Conservation (phyloP, 2,797 vertebrate species). For the Phataginus tricuspis region DNA sequence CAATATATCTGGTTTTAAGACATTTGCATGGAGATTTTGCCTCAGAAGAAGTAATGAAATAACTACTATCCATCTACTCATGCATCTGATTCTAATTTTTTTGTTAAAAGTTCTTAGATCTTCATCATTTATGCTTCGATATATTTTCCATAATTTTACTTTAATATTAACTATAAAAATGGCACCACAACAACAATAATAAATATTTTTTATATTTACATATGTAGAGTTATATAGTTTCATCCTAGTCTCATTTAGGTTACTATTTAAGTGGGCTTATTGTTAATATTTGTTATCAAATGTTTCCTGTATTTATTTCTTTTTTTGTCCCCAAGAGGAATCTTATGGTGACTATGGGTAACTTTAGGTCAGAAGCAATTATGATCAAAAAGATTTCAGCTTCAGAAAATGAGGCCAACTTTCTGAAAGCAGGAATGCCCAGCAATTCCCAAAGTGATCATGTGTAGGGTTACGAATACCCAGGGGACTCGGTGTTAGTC, state of each 20-base stretch:
- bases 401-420: constrained; percentile 26
- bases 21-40: not conserved
- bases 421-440: constrained; percentile 1
- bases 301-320: not conserved
- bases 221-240: not conserved
- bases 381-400: constrained; percentile 48
- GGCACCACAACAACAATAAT: not conserved
- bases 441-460: not conserved
- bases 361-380: constrained; percentile 58
- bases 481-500: not conserved
- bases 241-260: not conserved
- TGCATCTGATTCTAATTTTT: not conserved
- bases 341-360: not conserved
- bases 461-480: not conserved
- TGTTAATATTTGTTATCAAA: not conserved
- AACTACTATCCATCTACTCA: not conserved
- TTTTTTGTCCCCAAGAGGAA: not conserved
- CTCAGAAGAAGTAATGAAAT: not conserved
- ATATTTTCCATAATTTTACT: not conserved
- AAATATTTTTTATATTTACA: constrained; percentile 11
- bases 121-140: not conserved
- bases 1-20: not conserved
- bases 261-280: not conserved
- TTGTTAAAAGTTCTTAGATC: not conserved
- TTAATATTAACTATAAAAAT: not conserved